Percentiles rank a stretch among this genome's conserved stretches.
Evolutionary conservation across 2,113 vertebrate genomes (phyloP).

Genomic region (Cyanoliseus patagonus): DNA sequence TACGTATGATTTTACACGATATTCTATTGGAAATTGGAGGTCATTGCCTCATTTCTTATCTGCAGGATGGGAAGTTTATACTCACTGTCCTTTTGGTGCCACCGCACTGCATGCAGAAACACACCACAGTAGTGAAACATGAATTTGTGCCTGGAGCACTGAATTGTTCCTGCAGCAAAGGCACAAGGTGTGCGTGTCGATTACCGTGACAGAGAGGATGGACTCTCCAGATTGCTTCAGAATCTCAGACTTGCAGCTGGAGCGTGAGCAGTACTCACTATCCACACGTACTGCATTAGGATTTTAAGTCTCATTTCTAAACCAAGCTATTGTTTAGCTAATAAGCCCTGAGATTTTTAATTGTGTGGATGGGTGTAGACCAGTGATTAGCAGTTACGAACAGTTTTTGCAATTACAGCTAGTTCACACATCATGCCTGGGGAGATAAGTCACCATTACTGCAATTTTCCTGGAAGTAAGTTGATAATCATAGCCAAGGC

Average conservation of each 20-base stretch:
- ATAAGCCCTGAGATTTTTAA: background rate
- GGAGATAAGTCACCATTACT: background rate
- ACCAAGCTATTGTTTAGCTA: background rate
- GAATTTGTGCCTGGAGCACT: slow-evolving; percentile 80
- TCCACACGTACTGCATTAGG: background rate
- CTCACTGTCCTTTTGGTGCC: slow-evolving; percentile 84
- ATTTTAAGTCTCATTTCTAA: background rate
- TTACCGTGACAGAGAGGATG: slow-evolving; percentile 47
- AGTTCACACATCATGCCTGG: background rate
- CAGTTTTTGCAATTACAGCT: background rate
- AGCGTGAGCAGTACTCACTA: background rate
- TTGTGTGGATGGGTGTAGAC: background rate
- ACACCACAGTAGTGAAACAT: slow-evolving; percentile 88
- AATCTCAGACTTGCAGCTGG: background rate
- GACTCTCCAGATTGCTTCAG: background rate
- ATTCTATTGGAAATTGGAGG: background rate
- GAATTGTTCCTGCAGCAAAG: slow-evolving; percentile 70
- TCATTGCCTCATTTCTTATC: background rate
- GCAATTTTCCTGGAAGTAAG: background rate
- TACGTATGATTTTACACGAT: background rate
- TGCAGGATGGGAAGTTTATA: slow-evolving; percentile 16
- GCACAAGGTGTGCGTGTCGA: slow-evolving; percentile 79
- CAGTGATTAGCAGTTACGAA: background rate
- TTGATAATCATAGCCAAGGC: background rate
- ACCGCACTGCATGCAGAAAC: slow-evolving; percentile 81